A percentile compares a stretch with the other conserved stretches of the same genome.
Evolutionary conservation across 1,140 invertebrate genomes (phyloP).

Genomic region (Rhagoletis pomonella): DNA sequence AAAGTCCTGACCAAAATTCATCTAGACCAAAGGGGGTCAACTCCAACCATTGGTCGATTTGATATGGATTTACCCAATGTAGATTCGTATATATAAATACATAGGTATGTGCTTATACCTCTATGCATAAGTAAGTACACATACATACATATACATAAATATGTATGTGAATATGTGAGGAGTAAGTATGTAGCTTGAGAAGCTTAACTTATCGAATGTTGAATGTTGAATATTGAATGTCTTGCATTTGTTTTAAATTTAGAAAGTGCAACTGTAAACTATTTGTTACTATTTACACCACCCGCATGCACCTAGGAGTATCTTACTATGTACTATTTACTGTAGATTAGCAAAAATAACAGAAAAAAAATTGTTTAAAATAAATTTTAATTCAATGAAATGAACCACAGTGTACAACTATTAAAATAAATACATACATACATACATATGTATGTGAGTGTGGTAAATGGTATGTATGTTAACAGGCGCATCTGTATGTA

Average conservation of each 20-base stretch:
- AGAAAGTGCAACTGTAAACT: slow-evolving; percentile 36
- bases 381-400: slow-evolving; percentile 21
- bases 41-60: too few species aligned
- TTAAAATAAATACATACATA: neutral
- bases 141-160: neutral
- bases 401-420: neutral
- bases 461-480: too few species aligned
- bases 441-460: too few species aligned
- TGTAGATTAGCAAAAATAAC: neutral
- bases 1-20: too few species aligned
- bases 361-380: slow-evolving; percentile 47
- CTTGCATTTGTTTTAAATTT: slow-evolving; percentile 56
- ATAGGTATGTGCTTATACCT: neutral
- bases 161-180: slow-evolving; percentile 6
- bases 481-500: too few species aligned
- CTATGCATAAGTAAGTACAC: neutral
- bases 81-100: neutral
- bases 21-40: too few species aligned
- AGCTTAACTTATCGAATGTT: slow-evolving; percentile 32
- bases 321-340: slow-evolving; percentile 19
- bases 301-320: neutral
- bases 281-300: slow-evolving; percentile 47
- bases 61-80: neutral
- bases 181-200: neutral
- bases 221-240: slow-evolving; percentile 58